These are phyloP conservation scores for Neotragus pygmaeus DNA, from an alignment of 2,113 vertebrate genomes.

Conservation along the genomic window DNA sequence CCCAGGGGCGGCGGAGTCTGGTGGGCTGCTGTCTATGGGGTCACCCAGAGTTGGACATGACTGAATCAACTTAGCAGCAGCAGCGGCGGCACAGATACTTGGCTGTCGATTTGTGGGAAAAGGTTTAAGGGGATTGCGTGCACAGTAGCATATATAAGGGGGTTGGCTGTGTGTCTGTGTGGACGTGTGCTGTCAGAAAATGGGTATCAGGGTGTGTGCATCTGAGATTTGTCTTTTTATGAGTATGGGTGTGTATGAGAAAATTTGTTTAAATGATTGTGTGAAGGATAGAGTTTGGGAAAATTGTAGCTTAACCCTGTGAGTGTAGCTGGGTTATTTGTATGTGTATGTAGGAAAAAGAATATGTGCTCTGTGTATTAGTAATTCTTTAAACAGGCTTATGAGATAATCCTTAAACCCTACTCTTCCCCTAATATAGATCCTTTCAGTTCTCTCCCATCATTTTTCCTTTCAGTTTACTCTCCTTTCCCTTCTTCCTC, in stretches of 20 bases:
- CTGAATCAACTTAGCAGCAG: too few relatives aligned
- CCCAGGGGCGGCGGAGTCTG: fast-evolving
- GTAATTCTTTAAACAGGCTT: neutral
- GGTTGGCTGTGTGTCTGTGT: neutral
- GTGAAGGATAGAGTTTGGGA: neutral
- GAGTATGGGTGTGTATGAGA: neutral
- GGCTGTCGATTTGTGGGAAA: neutral
- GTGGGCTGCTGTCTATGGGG: too few relatives aligned
- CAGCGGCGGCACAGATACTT: neutral
- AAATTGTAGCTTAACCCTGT: neutral
- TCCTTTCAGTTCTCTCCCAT: neutral
- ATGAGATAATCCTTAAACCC: neutral
- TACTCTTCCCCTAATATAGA: neutral
- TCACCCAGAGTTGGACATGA: too few relatives aligned
- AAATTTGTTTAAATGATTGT: neutral
- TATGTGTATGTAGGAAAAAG: neutral
- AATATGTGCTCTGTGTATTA: neutral
- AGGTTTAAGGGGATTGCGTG: neutral
- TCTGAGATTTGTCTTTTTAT: neutral
- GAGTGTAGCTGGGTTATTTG: neutral
- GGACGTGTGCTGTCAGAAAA: neutral
- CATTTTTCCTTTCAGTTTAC: neutral
- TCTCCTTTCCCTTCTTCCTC: neutral
- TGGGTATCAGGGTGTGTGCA: neutral
- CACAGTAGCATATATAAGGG: neutral